Evolutionary conservation across 2,888 invertebrate genomes (phyloP).

Genomic region (Cheilosia grossa): DNA sequence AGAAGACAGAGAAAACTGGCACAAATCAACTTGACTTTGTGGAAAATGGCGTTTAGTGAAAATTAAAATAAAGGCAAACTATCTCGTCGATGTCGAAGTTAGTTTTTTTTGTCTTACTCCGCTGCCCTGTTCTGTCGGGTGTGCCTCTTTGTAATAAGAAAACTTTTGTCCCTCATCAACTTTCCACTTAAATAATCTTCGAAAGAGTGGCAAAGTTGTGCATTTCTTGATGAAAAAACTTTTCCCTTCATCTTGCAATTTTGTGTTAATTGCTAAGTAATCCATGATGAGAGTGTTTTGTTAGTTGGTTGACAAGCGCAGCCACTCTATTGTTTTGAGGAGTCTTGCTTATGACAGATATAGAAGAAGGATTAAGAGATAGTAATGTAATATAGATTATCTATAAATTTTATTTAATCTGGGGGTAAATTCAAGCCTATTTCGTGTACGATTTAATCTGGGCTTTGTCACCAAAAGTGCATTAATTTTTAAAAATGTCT

Average conservation of each 20-base stretch:
- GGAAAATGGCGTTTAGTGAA: constrained; percentile 56
- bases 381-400: no score
- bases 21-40: constrained; percentile 67
- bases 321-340: not conserved
- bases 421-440: no score
- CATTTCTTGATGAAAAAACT: constrained; percentile 74
- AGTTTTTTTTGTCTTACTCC: constrained; percentile 17
- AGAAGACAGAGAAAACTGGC: constrained; percentile 38
- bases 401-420: no score
- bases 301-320: not conserved
- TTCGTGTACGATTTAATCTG: no score
- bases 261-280: constrained; percentile 68
- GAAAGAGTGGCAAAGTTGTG: constrained; percentile 67
- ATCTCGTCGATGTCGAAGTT: constrained; percentile 36
- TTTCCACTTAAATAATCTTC: constrained; percentile 72
- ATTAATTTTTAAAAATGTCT: no score
- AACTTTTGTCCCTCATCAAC: constrained; percentile 70
- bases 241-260: constrained; percentile 59
- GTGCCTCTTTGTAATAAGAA: constrained; percentile 67
- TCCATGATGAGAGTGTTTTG: constrained; percentile 51
- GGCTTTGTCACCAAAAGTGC: no score
- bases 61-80: constrained; percentile 57
- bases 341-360: not conserved
- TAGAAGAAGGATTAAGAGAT: no score
- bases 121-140: constrained; percentile 22